Evolutionary conservation across 2,113 vertebrate species (phyloP).

Genomic region (Dicentrarchus labrax): DNA sequence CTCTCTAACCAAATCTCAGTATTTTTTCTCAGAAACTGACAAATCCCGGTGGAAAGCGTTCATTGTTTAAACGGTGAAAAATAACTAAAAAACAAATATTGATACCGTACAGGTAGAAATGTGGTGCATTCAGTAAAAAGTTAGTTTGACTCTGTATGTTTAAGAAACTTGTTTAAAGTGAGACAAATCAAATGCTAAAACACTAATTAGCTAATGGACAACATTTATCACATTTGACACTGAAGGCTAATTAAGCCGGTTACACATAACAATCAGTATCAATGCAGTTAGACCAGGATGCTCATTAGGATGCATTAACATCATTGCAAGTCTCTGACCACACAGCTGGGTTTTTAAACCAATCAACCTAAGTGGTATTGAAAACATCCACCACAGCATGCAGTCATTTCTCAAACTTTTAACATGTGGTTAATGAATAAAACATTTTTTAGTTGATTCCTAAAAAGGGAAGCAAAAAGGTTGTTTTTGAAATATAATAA

Average conservation of each 20-base stretch:
- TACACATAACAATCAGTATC: conserved; percentile 36
- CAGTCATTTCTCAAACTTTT: not conserved
- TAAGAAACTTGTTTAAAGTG: conserved; percentile 8
- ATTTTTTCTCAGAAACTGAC: not conserved
- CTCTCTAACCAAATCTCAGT: not conserved
- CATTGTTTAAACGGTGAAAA: not conserved
- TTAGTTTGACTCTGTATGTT: not conserved
- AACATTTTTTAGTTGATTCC: not conserved
- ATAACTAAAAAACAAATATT: not conserved
- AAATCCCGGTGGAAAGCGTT: not conserved
- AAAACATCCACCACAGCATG: conserved; percentile 24
- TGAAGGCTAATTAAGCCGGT: conserved; percentile 15
- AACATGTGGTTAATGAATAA: not conserved
- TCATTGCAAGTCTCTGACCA: conserved; percentile 30
- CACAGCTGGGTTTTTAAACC: conserved; percentile 43
- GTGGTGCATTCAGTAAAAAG: not conserved
- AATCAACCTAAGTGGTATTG: conserved; percentile 47
- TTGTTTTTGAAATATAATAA: not conserved
- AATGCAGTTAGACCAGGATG: conserved; percentile 20
- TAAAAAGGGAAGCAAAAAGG: not conserved
- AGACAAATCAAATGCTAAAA: not conserved
- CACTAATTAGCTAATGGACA: conserved; percentile 45
- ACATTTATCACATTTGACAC: conserved; percentile 30
- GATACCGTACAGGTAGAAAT: not conserved
- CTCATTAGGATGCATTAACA: conserved; percentile 59